Percentiles rank a stretch among this genome's conserved stretches.
Evolutionary conservation across 1,140 invertebrate genomes (phyloP).

Genomic region (Sitodiplosis mosellana): DNA sequence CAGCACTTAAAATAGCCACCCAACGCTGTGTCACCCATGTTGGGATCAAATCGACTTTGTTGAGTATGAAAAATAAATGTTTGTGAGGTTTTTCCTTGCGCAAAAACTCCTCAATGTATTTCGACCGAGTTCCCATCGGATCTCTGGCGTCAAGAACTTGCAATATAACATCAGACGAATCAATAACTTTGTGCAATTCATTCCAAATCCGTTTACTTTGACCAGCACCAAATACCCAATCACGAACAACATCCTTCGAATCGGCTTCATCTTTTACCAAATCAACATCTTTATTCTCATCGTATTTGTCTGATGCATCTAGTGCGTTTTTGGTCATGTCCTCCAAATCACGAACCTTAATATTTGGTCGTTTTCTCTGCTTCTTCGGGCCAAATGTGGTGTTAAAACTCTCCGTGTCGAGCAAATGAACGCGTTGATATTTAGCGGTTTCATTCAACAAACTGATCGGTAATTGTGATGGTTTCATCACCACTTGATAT

Average conservation of each 20-base stretch:
- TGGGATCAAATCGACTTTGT: conserved; percentile 91
- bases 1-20: conserved; percentile 80
- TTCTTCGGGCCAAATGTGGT: conserved; percentile 91
- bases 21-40: conserved; percentile 94
- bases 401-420: conserved; percentile 90
- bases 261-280: conserved; percentile 66
- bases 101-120: conserved; percentile 79
- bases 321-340: conserved; percentile 51
- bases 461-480: conserved; percentile 85
- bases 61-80: conserved; percentile 85
- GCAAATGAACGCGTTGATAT: conserved; percentile 75
- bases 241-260: conserved; percentile 48
- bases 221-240: conserved; percentile 81
- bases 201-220: conserved; percentile 98
- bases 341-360: conserved; percentile 52
- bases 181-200: conserved; percentile 98
- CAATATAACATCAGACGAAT: conserved; percentile 93
- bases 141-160: conserved; percentile 90
- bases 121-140: conserved; percentile 85
- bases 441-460: conserved; percentile 87
- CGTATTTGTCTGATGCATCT: conserved; percentile 55
- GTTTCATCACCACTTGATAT: conserved; percentile 94
- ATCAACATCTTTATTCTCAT: conserved; percentile 61
- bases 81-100: conserved; percentile 85
- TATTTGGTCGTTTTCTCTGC: conserved; percentile 73